Evolutionary conservation across 2,113 vertebrate genomes (phyloP).

Genomic region (Orthonyx spaldingii): DNA sequence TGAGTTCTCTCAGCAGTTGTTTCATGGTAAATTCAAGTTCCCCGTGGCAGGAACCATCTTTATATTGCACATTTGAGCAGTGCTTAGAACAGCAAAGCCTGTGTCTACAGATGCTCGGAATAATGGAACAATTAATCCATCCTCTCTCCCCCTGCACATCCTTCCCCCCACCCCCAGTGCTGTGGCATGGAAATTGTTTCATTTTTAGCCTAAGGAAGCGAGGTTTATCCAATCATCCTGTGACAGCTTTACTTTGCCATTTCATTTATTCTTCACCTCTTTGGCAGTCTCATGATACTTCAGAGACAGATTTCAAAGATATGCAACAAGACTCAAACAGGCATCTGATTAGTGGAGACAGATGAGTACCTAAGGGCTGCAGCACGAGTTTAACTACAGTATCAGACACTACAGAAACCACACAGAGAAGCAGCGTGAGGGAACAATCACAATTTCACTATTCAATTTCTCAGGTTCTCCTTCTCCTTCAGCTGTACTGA

Average conservation of each 20-base stretch:
- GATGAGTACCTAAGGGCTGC: neutral
- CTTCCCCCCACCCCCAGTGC: neutral
- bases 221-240: neutral
- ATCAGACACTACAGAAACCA: neutral
- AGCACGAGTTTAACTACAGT: neutral
- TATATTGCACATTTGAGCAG: neutral
- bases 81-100: neutral
- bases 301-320: constrained; percentile 1
- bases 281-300: neutral
- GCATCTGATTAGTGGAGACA: neutral
- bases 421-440: neutral
- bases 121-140: neutral
- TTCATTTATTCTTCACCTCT: constrained; percentile 6
- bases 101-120: neutral
- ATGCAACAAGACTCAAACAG: neutral
- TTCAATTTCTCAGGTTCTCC: neutral
- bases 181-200: neutral
- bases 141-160: neutral
- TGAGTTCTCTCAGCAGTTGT: neutral
- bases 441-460: neutral
- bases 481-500: rapidly evolving
- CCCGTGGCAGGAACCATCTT: neutral
- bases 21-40: constrained; percentile 25
- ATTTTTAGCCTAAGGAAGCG: constrained; percentile 28
- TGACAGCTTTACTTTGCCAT: neutral